Evolutionary conservation across 2,888 invertebrate genomes (phyloP).

Genomic region (Lepetodrilus schrolli): DNA sequence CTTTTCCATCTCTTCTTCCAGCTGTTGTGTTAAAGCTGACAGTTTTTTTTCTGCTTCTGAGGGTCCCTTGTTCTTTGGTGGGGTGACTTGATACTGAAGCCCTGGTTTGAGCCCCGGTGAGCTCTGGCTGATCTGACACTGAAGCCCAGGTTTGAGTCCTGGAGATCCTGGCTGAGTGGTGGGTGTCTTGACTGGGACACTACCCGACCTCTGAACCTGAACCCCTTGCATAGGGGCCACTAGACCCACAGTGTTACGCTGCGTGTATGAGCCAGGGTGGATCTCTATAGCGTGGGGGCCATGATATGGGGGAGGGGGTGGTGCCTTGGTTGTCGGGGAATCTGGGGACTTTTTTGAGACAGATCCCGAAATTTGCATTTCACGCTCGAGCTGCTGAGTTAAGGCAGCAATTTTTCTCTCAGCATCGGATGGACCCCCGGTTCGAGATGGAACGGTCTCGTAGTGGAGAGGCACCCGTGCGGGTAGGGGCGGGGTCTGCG

Average conservation of each 20-base stretch:
- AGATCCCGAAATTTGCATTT: constrained; percentile 54
- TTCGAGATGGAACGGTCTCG: constrained; percentile 47
- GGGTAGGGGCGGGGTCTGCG: constrained; percentile 53
- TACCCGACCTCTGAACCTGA: constrained; percentile 32
- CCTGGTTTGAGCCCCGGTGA: constrained; percentile 38
- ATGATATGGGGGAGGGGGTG: constrained; percentile 72
- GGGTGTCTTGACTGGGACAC: constrained; percentile 32
- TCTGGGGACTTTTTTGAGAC: constrained; percentile 47
- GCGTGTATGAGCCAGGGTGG: constrained; percentile 38
- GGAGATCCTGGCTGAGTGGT: constrained; percentile 11
- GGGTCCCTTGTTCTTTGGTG: constrained; percentile 59
- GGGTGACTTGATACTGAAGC: constrained; percentile 61
- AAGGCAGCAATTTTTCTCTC: constrained; percentile 70
- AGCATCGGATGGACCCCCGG: constrained; percentile 57
- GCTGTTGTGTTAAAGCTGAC: constrained; percentile 71
- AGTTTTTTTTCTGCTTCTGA: constrained; percentile 71
- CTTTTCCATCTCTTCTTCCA: constrained; percentile 84
- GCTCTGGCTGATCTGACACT: constrained; percentile 52
- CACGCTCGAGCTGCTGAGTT: constrained; percentile 69
- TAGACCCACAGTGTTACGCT: constrained; percentile 40
- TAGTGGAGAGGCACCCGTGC: constrained; percentile 59
- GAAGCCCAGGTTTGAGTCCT: constrained; percentile 44
- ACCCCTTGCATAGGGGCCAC: constrained; percentile 47
- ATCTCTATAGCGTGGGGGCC: constrained; percentile 72
- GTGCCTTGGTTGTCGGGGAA: constrained; percentile 43